phyloP scores from a whole-genome alignment of 2,797 vertebrate species.

The Orestias chungarensis region DNA sequence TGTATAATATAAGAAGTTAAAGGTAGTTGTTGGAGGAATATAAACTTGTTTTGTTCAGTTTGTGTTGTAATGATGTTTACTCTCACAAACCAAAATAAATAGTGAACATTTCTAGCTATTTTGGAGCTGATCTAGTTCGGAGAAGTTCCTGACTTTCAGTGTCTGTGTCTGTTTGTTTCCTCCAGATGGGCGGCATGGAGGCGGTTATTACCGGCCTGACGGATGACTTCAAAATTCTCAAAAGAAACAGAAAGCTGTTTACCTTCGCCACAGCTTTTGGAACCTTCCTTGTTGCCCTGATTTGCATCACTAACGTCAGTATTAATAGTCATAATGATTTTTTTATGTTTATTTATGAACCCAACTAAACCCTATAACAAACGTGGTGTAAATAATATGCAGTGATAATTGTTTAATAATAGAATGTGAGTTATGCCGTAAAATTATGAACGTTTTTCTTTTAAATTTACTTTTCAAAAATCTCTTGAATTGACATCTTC shows the following conservation, averaged over 20 bases:
- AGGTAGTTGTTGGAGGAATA: neutral
- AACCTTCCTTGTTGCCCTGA: slow-evolving; percentile 91
- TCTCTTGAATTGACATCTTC: slow-evolving; percentile 1
- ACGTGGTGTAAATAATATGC: neutral
- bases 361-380: neutral
- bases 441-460: neutral
- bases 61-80: neutral
- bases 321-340: slow-evolving; percentile 2
- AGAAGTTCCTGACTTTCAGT: slow-evolving; percentile 3
- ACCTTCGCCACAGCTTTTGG: slow-evolving; percentile 87
- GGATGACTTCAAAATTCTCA: slow-evolving; percentile 94
- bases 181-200: slow-evolving; percentile 99
- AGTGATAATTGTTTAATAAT: neutral
- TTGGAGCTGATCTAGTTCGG: neutral
- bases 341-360: neutral
- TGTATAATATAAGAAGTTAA: neutral
- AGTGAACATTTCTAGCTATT: neutral
- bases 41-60: neutral
- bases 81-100: neutral
- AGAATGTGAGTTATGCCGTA: neutral
- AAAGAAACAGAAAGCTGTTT: slow-evolving; percentile 93
- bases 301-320: slow-evolving; percentile 95
- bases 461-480: neutral
- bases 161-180: slow-evolving; percentile 25
- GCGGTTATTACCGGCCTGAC: slow-evolving; percentile 95